A percentile compares a stretch with the other conserved stretches of the same genome.
These are phyloP conservation scores for Xylocampa areola DNA, from an alignment of 2,888 invertebrate species.

Conservation along the genomic window DNA sequence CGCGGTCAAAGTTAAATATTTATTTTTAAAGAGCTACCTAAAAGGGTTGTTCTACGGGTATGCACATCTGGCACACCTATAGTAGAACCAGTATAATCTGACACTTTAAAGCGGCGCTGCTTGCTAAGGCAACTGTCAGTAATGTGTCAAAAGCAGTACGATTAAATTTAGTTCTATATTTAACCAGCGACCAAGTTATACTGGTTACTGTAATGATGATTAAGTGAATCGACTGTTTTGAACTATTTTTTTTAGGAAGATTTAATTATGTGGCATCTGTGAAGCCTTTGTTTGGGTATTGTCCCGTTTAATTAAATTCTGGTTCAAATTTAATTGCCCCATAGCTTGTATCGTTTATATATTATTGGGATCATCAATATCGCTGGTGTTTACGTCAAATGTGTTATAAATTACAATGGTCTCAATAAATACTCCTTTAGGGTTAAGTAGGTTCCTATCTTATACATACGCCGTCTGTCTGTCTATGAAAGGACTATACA, in stretches of 20 bases:
- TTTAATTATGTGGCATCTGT: slow-evolving; percentile 35
- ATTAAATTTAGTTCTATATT: neutral
- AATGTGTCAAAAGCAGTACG: neutral
- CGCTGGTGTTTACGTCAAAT: neutral
- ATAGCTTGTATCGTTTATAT: neutral
- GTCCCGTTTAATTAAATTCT: neutral
- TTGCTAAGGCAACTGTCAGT: neutral
- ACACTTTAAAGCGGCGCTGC: neutral
- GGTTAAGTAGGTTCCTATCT: too few relatives aligned
- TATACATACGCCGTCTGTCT: too few relatives aligned
- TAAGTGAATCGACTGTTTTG: slow-evolving; percentile 47
- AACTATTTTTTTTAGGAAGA: slow-evolving; percentile 15
- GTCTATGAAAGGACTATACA: too few relatives aligned
- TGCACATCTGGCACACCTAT: slow-evolving; percentile 50
- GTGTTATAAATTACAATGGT: neutral
- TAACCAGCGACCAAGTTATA: slow-evolving; percentile 5
- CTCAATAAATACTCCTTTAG: too few relatives aligned
- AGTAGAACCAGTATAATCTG: slow-evolving; percentile 12
- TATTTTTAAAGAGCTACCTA: slow-evolving; percentile 68
- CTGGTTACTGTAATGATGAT: slow-evolving; percentile 43
- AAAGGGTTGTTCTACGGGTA: slow-evolving; percentile 43
- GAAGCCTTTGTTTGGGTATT: slow-evolving; percentile 17
- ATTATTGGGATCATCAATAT: neutral
- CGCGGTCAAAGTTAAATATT: slow-evolving; percentile 69
- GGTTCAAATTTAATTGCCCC: neutral